Conservation (phyloP, 2,113 vertebrate genomes). For the Mastomys natalensis region DNA sequence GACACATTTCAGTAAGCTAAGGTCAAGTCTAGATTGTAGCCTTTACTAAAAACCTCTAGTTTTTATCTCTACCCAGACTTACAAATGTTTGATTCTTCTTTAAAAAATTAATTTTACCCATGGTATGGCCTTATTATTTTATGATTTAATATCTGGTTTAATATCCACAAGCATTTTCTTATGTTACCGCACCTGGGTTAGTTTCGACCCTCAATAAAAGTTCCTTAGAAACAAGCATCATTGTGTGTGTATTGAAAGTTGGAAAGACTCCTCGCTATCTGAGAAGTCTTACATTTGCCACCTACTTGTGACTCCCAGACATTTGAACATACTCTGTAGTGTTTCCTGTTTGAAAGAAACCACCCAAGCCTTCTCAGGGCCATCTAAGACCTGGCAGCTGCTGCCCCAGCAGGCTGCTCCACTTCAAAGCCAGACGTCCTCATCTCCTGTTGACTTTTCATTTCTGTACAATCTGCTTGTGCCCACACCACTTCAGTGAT, state of each 20-base stretch:
- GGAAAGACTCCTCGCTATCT: not conserved
- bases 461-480: slow-evolving; percentile 18
- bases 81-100: not conserved
- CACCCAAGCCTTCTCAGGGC: not conserved
- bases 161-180: not conserved
- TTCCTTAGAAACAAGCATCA: not conserved
- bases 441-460: not conserved
- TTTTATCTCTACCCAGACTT: not conserved
- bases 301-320: not conserved
- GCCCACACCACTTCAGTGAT: not conserved
- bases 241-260: not conserved
- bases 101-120: not conserved
- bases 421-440: not conserved
- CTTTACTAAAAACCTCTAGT: not conserved
- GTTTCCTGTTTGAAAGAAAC: slow-evolving; percentile 14
- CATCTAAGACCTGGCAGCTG: slow-evolving; percentile 34
- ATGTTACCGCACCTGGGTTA: not conserved
- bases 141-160: not conserved
- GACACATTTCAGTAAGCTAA: slow-evolving; percentile 19
- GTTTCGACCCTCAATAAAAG: not conserved
- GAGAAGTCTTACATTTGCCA: not conserved
- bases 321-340: not conserved
- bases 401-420: not conserved
- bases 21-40: not conserved
- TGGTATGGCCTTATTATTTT: not conserved